Base-by-base conservation (phyloP, 2,888 invertebrate genomes). In the Drosophila quinaria region DNA sequence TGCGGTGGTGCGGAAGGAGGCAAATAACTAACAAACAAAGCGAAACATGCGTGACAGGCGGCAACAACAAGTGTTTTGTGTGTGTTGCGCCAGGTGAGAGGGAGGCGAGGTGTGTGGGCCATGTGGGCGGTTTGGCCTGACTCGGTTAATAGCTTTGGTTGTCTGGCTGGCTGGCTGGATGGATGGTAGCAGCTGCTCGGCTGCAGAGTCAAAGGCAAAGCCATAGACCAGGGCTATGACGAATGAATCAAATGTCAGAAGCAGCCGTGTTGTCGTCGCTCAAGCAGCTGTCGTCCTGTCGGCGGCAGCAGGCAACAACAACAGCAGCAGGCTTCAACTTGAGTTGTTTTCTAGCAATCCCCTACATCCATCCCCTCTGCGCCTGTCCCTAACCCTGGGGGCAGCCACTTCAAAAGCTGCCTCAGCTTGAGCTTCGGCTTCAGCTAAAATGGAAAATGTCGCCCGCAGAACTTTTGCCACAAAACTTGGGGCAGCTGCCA, bases 171-270 rank as follows among this genome's bases (percentile, higher is more conserved):
- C 35, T 22, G 52, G 19, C 52, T 54, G 65, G 42, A 41, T 46
- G 52, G 35, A 6, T 47, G 55, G 47, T 31, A 60, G 60, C 74
- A 67, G 77, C 74, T 70, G 78, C 41, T 46, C 25, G 22, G 31
- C 25, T 15, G 31, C 42, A 10, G n/a, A 4, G 46, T 11, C 29
- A 55, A 33, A 25, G n/a, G 51, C 42, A 65, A 44, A 56, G 42
- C 29, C 50, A 56, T 22, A 61, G 63, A 54, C 67, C 80, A 60
- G 64, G 70, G 80, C 83, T 84, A 91, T 91, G 90, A 91, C 91
- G 91, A 91, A 91, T 91, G 91, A 91, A 91, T 87, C 91, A 91
- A 91, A 90, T 91, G 91, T 91, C 91, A 90, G 85, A 78, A 87
- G 84, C 91, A 91, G 76, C 69, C 82, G 80, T 84, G 81, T 89